phyloP scores from a whole-genome alignment of 2,888 invertebrate species.

The Endomychus coccineus region DNA sequence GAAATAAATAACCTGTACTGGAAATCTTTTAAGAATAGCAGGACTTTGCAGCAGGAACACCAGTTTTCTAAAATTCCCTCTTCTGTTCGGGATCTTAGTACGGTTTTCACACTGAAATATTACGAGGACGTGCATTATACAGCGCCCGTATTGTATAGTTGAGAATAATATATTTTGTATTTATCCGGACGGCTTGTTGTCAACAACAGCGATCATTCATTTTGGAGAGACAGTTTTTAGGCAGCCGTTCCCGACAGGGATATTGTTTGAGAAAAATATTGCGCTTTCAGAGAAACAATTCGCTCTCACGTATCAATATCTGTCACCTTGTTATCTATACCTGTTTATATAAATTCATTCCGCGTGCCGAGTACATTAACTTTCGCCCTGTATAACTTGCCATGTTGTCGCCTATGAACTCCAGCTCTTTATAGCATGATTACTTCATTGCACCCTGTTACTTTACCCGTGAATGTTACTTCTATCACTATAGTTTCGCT shows the following conservation, averaged over 20 bases:
- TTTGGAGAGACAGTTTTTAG: slow-evolving; percentile 29
- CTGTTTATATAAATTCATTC: too few species aligned
- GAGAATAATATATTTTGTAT: slow-evolving; percentile 32
- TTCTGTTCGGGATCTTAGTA: slow-evolving; percentile 17
- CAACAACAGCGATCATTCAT: slow-evolving; percentile 39
- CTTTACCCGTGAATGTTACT: too few species aligned
- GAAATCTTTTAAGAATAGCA: not conserved
- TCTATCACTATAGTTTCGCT: too few species aligned
- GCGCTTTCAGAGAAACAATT: slow-evolving; percentile 13
- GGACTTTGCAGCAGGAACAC: not conserved
- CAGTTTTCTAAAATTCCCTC: slow-evolving; percentile 13
- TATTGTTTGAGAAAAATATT: slow-evolving; percentile 26
- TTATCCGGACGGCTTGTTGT: slow-evolving; percentile 35
- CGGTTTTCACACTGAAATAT: slow-evolving; percentile 18
- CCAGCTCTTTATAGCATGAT: too few species aligned
- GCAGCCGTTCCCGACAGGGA: slow-evolving; percentile 25
- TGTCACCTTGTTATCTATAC: slow-evolving; percentile 2
- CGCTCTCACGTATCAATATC: slow-evolving; percentile 1
- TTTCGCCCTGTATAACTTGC: too few species aligned
- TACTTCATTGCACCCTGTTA: too few species aligned
- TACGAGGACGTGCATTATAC: slow-evolving; percentile 20
- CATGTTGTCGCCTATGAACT: too few species aligned
- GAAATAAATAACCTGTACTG: too few species aligned
- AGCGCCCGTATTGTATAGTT: slow-evolving; percentile 19
- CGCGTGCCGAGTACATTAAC: too few species aligned